These are phyloP conservation scores for Drosophila punjabiensis DNA, from an alignment of 1,140 invertebrate species.

Conservation along the genomic window DNA sequence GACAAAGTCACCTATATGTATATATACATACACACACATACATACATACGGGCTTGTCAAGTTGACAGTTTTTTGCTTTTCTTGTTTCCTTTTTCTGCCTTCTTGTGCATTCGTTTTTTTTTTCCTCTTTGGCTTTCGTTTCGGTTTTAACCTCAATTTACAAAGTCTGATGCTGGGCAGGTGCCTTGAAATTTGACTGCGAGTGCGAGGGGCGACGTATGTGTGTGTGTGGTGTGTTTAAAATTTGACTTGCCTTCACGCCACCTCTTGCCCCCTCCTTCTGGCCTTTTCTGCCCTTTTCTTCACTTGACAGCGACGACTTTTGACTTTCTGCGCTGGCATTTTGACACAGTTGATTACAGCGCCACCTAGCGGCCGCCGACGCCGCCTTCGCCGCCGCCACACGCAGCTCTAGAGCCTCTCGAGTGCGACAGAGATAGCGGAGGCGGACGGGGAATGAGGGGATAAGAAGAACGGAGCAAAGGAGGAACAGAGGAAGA, in stretches of 20 bases:
- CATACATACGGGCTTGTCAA: conserved; percentile 52
- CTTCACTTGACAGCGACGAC: conserved; percentile 62
- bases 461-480: neutral
- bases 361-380: conserved; percentile 71
- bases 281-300: conserved; percentile 42
- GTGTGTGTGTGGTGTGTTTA: conserved; percentile 40
- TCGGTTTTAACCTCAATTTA: conserved; percentile 75
- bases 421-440: conserved; percentile 20
- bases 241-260: conserved; percentile 64
- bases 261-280: neutral
- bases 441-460: neutral
- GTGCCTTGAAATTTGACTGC: conserved; percentile 65
- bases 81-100: conserved; percentile 35
- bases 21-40: neutral
- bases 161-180: conserved; percentile 63
- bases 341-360: conserved; percentile 83
- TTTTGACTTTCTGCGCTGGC: conserved; percentile 70
- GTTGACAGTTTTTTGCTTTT: conserved; percentile 50
- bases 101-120: conserved; percentile 21
- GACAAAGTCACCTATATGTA: conserved; percentile 20
- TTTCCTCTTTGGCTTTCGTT: conserved; percentile 45
- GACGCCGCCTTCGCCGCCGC: conserved; percentile 7
- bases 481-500: neutral
- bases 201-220: neutral
- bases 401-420: conserved; percentile 17